Evolutionary conservation across 2,797 vertebrate genomes (phyloP), one percentile per base, ranked within the genome.

Genomic region (Falco novaeseelandiae): DNA sequence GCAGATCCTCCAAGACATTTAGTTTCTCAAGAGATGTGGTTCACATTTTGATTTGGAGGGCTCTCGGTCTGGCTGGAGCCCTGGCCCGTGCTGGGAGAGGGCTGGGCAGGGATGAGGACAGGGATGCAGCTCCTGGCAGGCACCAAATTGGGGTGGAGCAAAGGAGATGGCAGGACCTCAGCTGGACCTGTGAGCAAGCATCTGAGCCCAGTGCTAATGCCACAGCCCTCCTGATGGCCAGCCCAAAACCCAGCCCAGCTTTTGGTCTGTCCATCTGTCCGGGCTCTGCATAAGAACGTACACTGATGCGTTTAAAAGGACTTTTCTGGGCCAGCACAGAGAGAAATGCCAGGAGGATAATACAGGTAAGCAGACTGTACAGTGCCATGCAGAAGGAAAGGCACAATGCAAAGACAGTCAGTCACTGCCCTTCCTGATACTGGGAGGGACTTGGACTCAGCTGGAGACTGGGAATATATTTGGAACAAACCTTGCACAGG

Each of bases 261-360:
- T 44, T 34, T 12, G 61, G 40, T 14, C 32, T 26, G 51, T 63
- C 40, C 1, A 4, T 8, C 42, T 40, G 51, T 32, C 27, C 42
- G 5, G 40, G 13, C 9, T 16, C 27, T 46, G 58, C 8, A 1
- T 23, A 6, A 26, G 89, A 34, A 4, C 34, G 67, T 34, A n/a
- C 1, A 2, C 5, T 42, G 83, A 17, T n/a, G 67, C 36, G 8
- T 55, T 38, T 19, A 3, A 34, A 34, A 16, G 52, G 52, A 20
- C 16, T 0, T 40, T 66, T 42, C 30, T 1, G 16, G 46, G 51
- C 51, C 42, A 6, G 6, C 5, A 0, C 9, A 12, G 51, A 14
- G 15, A 21, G 52, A n/a, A 40, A 10, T 16, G 29, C 63, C 42
- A 5, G 87, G 51, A 22, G 2, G 52, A 5, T 14, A 12, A 23